A percentile compares a stretch with the other conserved stretches of the same genome.
Evolutionary conservation across 2,113 vertebrate genomes (phyloP).

Genomic region (Perognathus longimembris): DNA sequence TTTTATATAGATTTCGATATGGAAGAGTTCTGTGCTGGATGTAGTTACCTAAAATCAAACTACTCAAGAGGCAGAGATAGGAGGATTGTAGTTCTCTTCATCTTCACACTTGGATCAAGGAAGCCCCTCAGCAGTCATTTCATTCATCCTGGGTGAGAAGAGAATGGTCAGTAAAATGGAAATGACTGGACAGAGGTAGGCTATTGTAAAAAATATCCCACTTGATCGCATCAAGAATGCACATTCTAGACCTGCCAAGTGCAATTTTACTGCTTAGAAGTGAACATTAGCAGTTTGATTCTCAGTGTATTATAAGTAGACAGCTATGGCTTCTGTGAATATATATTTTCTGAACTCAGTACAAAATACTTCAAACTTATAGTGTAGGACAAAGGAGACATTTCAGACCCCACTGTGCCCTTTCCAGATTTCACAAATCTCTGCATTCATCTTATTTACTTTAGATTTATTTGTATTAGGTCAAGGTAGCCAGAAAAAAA

Average conservation of each 20-base stretch:
- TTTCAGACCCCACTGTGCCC: neutral
- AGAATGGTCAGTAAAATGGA: neutral
- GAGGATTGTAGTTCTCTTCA: too few relatives aligned
- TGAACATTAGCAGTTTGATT: neutral
- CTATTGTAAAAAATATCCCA: neutral
- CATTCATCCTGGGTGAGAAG: neutral
- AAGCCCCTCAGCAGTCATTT: neutral
- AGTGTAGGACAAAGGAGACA: neutral
- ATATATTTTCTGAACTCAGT: constrained; percentile 10
- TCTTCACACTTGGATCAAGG: neutral
- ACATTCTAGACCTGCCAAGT: neutral
- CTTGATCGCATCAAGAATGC: neutral
- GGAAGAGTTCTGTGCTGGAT: neutral
- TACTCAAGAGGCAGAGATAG: too few relatives aligned
- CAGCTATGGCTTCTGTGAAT: neutral
- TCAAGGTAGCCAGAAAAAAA: neutral
- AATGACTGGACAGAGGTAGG: neutral
- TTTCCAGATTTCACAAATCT: neutral
- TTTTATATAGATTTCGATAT: neutral
- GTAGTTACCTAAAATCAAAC: too few relatives aligned
- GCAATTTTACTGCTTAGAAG: neutral
- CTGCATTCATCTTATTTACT: constrained; percentile 27
- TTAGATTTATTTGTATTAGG: constrained; percentile 23
- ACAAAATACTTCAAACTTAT: neutral
- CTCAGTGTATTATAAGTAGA: neutral